Base-by-base conservation (phyloP, 2,113 vertebrate genomes). In the Labeo rohita region DNA sequence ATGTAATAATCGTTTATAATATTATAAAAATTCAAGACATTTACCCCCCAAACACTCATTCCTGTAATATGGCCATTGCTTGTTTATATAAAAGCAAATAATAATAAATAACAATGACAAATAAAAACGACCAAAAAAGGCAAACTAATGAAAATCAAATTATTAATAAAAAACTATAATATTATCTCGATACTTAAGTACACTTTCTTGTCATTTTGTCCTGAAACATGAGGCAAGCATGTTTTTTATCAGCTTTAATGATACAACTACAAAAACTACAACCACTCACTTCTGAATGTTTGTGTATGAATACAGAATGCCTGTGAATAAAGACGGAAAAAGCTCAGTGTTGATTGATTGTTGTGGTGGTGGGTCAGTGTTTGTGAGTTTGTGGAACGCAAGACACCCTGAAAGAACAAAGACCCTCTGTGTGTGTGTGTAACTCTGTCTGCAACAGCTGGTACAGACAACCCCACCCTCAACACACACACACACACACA, bases 401-500 rank as follows among this genome's bases (percentile, higher is more conserved):
- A 54, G 52, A 39, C 18, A 47, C 52, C 7, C 28, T 18, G 16
- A 61, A 12, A 23, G 59, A 80, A 80, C 78, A 80, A 80, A 80
- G 78, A 61, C 28, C 43, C 36, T 61, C 52, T 80, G 68, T 86
- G 63, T 52, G 66, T 72, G 49, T 72, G 81, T 83, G 66, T 72
- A 66, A 66, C 73, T 52, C 45, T 56, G 61, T 13, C 61, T 43
- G 49, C 15, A 83, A 83, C 52, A 43, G 56, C 83, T 75, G 76
- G 68, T 45, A 88, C 70, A 45, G 45, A 85, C 87, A 59, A 59
- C 54, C 7, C 54, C 74, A 59, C 63, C 59, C 45, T 61, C 52
- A 61, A 70, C 85, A 81, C 50, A 82, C 45, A 18, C 65, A 68
- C 36, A 36, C 85, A 76, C 16, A 76, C 79, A 83, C 79, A 80